Conservation (phyloP, 2,888 invertebrate species). For the Phalangium opilio region DNA sequence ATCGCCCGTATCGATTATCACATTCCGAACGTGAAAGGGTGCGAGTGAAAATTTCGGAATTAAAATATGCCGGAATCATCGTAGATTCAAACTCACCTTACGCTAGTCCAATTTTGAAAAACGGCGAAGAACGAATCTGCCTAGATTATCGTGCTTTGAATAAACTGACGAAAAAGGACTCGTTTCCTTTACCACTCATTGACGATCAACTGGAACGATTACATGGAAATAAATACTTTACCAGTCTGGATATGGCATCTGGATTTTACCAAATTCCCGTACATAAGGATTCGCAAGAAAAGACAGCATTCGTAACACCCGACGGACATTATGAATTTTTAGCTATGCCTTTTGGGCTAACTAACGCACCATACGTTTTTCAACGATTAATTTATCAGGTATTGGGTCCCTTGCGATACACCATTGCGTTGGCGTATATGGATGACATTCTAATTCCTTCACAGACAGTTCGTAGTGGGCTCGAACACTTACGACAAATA, state of each 20-base stretch:
- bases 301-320: slow-evolving; percentile 3
- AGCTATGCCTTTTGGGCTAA: slow-evolving; percentile 2
- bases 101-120: slow-evolving; percentile 2
- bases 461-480: background rate
- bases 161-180: background rate
- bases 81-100: background rate
- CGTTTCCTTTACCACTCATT: slow-evolving; percentile 4
- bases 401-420: background rate
- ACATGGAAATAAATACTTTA: background rate
- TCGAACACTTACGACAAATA: background rate
- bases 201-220: slow-evolving; percentile 1
- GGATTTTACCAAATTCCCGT: slow-evolving; percentile 4
- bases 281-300: background rate
- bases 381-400: slow-evolving; percentile 1
- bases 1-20: too few relatives aligned
- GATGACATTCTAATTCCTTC: background rate
- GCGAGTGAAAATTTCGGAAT: too few relatives aligned
- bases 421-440: too few relatives aligned
- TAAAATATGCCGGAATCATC: background rate
- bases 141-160: slow-evolving; percentile 4
- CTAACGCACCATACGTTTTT: background rate
- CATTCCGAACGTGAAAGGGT: too few relatives aligned
- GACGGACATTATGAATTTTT: background rate
- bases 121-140: background rate
- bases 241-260: slow-evolving; percentile 4